Conservation (phyloP, 2,797 vertebrate species). For the Gephyroberyx darwinii region DNA sequence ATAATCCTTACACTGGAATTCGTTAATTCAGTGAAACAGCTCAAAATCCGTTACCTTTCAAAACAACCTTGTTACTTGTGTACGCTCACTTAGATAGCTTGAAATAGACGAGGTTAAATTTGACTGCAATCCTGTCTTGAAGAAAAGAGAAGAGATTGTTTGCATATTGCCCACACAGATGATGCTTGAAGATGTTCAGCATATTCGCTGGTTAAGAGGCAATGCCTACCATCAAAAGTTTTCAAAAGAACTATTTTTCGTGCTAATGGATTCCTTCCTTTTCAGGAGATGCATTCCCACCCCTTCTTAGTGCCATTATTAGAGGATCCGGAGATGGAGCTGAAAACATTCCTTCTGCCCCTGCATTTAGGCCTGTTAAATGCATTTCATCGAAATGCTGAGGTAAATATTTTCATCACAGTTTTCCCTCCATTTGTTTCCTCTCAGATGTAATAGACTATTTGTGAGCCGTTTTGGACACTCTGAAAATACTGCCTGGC, state of each 20-base stretch:
- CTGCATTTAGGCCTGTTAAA: conserved; percentile 85
- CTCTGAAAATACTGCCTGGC: conserved; percentile 17
- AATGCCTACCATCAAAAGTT: conserved; percentile 66
- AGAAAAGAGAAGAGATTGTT: conserved; percentile 77
- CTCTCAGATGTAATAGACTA: conserved; percentile 33
- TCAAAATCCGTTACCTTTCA: conserved; percentile 74
- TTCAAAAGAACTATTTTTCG: conserved; percentile 70
- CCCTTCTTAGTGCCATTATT: conserved; percentile 78
- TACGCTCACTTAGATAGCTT: conserved; percentile 67
- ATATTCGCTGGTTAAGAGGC: conserved; percentile 77
- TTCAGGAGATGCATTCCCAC: conserved; percentile 79
- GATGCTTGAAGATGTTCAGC: conserved; percentile 80
- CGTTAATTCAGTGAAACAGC: conserved; percentile 60
- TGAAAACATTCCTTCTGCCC: conserved; percentile 80
- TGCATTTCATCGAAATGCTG: conserved; percentile 81
- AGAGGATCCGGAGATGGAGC: conserved; percentile 85
- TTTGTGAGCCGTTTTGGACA: conserved; percentile 18
- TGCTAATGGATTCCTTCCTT: conserved; percentile 82
- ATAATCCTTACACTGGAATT: conserved; percentile 16
- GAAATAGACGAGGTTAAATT: conserved; percentile 73
- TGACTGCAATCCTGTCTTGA: conserved; percentile 83
- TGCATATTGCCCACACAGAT: conserved; percentile 85
- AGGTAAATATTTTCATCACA: conserved; percentile 85
- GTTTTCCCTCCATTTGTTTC: conserved; percentile 66
- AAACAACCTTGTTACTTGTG: conserved; percentile 58